phyloP scores from a whole-genome alignment of 2,113 vertebrate species.

The Poeciliopsis occidentalis region DNA sequence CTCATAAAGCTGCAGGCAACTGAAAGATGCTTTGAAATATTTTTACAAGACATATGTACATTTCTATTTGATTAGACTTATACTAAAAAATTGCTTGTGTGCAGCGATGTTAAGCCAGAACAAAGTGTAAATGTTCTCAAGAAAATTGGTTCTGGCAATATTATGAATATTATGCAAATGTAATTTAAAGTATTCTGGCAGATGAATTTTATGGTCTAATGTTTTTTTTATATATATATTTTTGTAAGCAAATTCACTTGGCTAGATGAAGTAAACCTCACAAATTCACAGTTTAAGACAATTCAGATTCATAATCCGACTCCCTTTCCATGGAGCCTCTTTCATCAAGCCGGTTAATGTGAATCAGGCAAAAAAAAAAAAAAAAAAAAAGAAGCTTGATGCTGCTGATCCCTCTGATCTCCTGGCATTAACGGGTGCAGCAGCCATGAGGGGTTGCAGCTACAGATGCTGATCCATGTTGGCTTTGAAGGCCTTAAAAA shows the following conservation, averaged over 20 bases:
- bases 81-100: background rate
- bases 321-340: constrained; percentile 24
- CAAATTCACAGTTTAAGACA: background rate
- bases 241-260: background rate
- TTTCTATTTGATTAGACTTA: background rate
- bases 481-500: constrained; percentile 64
- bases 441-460: constrained; percentile 43
- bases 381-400: constrained; percentile 55
- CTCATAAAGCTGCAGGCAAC: background rate
- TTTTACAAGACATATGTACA: background rate
- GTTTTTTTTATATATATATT: background rate
- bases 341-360: constrained; percentile 40
- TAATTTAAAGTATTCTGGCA: constrained; percentile 8
- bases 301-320: background rate
- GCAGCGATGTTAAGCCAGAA: background rate
- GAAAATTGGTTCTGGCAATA: background rate
- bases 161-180: background rate
- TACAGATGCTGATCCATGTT: constrained; percentile 57
- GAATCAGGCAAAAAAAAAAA: constrained; percentile 50
- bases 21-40: background rate
- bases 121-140: background rate
- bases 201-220: constrained; percentile 7
- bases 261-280: background rate
- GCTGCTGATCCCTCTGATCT: constrained; percentile 69
- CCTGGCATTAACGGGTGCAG: constrained; percentile 50